Base-by-base conservation (phyloP, 2,113 vertebrate species). In the Phylloscopus trochilus region DNA sequence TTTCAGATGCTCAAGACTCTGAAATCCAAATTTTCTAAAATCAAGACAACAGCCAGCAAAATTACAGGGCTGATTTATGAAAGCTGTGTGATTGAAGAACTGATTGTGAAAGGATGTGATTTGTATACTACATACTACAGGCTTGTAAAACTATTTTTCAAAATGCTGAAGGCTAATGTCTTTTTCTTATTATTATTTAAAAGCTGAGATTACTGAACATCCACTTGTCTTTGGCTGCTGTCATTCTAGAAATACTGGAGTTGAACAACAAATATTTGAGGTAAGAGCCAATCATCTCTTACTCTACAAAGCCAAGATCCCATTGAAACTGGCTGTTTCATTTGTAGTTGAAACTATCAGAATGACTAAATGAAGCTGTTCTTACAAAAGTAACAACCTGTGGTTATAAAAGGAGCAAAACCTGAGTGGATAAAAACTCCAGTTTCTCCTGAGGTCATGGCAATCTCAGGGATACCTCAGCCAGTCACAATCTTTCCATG, bases 1-100 rank as follows among this genome's bases (percentile, higher is more conserved):
- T 82, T 87, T 92, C 64, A 79, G 55, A 35, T 6, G 6, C 62
- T 87, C 31, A 33, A 41, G 93, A 85, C 33, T 69, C 59, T 69
- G 55, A 87, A 91, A 89, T 60, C 63, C 59, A 85, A 27, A 74
- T 79, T 90, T 91, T 79, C 77, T 89, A 83, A 85, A 92, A 88
- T 88, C 67, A 90, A 91, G 89, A 59, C 41, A 82, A 44, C 16
- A 89, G 52, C 51, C 66, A 73, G 74, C 17, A 79, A 93, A 91
- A 91, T 91, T 56, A 66, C 43, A 82, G 70, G 67, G 35, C 30
- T 79, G 51, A 86, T 83, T 93, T 81, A 52, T 59, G 56, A 88
- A 94, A 93, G 41, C 28, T 39, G 2, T 60, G 20, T 89, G 74
- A 79, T 81, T 81, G 77, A 88, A 80, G 28, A 88, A 67, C 33